Conservation (phyloP, 2,797 vertebrate species). For the Sus cebifrons region DNA sequence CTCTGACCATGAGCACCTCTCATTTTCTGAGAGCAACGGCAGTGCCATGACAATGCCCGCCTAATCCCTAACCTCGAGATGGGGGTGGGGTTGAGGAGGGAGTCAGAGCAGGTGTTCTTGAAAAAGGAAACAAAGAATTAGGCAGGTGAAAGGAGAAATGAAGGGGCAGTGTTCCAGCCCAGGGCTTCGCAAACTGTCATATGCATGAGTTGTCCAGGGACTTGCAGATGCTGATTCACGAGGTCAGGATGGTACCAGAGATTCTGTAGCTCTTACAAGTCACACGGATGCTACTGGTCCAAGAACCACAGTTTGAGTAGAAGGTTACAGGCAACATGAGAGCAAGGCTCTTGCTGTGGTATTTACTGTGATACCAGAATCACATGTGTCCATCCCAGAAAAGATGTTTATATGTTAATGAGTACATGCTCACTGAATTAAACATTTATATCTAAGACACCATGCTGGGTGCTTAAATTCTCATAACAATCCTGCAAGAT, state of each 20-base stretch:
- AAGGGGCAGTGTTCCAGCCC: neutral
- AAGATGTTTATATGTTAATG: neutral
- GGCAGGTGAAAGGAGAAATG: neutral
- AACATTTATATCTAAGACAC: neutral
- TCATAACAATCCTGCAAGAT: neutral
- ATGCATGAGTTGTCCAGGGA: too few species aligned
- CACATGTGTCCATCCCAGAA: neutral
- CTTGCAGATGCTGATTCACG: neutral
- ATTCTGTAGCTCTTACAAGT: neutral
- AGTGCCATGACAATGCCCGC: neutral
- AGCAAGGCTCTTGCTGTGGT: neutral
- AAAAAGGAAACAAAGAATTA: neutral
- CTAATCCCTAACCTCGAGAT: constrained; percentile 13
- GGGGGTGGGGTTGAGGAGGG: neutral
- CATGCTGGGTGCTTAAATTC: neutral
- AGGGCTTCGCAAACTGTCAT: neutral
- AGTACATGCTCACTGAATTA: neutral
- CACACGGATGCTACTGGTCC: neutral
- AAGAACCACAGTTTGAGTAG: neutral
- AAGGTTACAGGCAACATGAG: neutral
- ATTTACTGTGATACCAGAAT: neutral
- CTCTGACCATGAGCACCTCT: neutral
- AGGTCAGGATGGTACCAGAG: neutral
- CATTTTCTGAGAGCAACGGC: neutral
- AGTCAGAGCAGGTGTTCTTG: constrained; percentile 37